These are phyloP conservation scores for Campopleginae sp. DNA, from an alignment of 2,888 invertebrate genomes.

Conservation along the genomic window DNA sequence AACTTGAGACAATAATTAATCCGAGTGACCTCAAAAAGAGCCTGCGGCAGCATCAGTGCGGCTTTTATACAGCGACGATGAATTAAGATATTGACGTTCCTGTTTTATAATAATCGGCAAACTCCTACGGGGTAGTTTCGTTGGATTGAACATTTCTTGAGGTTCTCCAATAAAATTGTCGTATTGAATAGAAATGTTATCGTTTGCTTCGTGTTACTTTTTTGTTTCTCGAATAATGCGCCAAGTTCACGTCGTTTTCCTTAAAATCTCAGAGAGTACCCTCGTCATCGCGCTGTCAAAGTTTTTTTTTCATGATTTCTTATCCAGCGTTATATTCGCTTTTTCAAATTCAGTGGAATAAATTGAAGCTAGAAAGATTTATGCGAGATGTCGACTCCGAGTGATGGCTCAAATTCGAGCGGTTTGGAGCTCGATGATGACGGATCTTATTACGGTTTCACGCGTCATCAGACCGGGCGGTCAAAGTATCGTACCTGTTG, in stretches of 20 bases:
- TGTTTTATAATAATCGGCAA: too few relatives aligned
- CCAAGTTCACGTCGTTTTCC: constrained; percentile 23
- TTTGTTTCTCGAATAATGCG: constrained; percentile 20
- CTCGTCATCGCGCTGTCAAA: constrained; percentile 49
- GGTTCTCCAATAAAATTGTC: too few relatives aligned
- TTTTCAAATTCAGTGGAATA: constrained; percentile 25
- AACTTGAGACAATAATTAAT: not conserved
- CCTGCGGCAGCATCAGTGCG: not conserved
- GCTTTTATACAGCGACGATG: too few relatives aligned
- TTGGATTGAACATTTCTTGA: too few relatives aligned
- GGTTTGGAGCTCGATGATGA: constrained; percentile 39
- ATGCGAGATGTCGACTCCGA: constrained; percentile 46
- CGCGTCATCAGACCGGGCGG: constrained; percentile 2
- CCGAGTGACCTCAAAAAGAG: not conserved
- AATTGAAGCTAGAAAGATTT: constrained; percentile 19
- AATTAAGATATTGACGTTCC: too few relatives aligned
- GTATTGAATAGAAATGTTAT: too few relatives aligned
- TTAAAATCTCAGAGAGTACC: constrained; percentile 8
- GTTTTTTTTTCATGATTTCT: constrained; percentile 16
- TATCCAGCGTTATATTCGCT: not conserved
- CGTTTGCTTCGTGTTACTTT: not conserved
- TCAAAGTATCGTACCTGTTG: constrained; percentile 45
- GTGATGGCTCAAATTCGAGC: constrained; percentile 42
- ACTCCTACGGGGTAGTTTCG: too few relatives aligned
- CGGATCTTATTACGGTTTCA: constrained; percentile 37